phyloP scores from a whole-genome alignment of 64 coral and sea anemone species.

The Hydrozoanthus tunicans region DNA sequence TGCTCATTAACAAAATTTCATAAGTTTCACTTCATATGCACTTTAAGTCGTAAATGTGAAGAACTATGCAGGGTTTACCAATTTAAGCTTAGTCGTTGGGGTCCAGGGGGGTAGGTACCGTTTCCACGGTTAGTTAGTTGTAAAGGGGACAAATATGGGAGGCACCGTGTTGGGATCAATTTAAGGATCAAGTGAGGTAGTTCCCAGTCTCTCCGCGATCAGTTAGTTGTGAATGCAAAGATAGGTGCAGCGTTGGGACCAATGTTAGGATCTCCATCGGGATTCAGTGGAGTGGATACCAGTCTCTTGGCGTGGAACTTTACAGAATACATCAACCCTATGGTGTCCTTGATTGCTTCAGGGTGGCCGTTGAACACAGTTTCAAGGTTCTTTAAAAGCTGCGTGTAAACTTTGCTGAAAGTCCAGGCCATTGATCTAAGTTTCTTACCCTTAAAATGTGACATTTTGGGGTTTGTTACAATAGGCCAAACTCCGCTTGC shows the following conservation, averaged over 20 bases:
- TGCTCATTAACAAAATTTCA: too few relatives aligned
- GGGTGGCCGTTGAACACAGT: slow-evolving; percentile 81
- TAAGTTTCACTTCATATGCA: too few relatives aligned
- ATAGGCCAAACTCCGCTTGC: slow-evolving; percentile 75
- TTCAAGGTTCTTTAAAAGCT: slow-evolving; percentile 67
- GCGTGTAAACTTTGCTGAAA: slow-evolving; percentile 77
- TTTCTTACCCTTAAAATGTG: slow-evolving; percentile 28
- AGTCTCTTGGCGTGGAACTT: slow-evolving; percentile 58
- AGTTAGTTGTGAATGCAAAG: slow-evolving; percentile 11
- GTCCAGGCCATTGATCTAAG: slow-evolving; percentile 23
- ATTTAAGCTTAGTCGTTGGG: not conserved
- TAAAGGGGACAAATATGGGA: too few relatives aligned
- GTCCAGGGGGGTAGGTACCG: not conserved
- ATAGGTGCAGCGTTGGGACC: slow-evolving; percentile 82
- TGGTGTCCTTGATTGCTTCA: slow-evolving; percentile 51
- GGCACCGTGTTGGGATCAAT: too few relatives aligned
- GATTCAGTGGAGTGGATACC: slow-evolving; percentile 67
- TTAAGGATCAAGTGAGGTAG: too few relatives aligned
- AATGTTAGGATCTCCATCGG: slow-evolving; percentile 72
- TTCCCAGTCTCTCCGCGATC: too few relatives aligned
- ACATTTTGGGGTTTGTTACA: slow-evolving; percentile 67
- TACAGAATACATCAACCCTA: slow-evolving; percentile 80
- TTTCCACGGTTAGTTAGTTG: not conserved
- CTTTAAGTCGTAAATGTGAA: not conserved
- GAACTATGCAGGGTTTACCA: not conserved